Conservation (phyloP, 2,888 invertebrate genomes). For the Melangyna quadrimaculata region DNA sequence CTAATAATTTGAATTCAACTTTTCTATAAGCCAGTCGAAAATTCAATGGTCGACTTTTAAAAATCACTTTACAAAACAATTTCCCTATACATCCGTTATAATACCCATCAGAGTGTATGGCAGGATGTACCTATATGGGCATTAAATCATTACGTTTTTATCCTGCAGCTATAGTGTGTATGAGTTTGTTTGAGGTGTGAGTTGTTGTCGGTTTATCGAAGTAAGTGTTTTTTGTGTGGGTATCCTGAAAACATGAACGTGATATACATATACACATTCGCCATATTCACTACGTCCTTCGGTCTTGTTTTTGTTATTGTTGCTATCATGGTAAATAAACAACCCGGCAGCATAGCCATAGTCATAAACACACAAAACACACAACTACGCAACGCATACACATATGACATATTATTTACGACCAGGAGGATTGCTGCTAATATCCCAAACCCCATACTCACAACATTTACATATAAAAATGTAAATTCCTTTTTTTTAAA, state of each 20-base stretch:
- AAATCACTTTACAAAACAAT: slow-evolving; percentile 57
- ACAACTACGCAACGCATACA: background rate
- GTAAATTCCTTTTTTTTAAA: slow-evolving; percentile 61
- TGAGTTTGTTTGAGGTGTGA: background rate
- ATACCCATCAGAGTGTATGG: slow-evolving; percentile 48
- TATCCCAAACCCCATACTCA: background rate
- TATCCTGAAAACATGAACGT: background rate
- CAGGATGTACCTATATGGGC: too few species aligned
- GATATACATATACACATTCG: background rate
- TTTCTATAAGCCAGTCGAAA: slow-evolving; percentile 44
- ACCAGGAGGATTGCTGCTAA: background rate
- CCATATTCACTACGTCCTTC: background rate
- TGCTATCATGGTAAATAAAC: background rate
- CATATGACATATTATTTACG: slow-evolving; percentile 4
- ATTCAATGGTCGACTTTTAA: slow-evolving; percentile 56
- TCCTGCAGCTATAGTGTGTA: slow-evolving; percentile 13
- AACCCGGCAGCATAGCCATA: background rate
- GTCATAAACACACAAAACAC: background rate
- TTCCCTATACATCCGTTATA: slow-evolving; percentile 39
- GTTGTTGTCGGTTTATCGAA: slow-evolving; percentile 2
- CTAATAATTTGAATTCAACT: slow-evolving; percentile 20
- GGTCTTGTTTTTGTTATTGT: background rate
- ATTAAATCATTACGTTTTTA: slow-evolving; percentile 65
- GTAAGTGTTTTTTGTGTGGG: background rate
- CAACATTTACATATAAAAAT: slow-evolving; percentile 64